A percentile compares a stretch with the other conserved stretches of the same genome.
phyloP scores from a whole-genome alignment of 2,113 vertebrate species.

The Siniperca chuatsi region DNA sequence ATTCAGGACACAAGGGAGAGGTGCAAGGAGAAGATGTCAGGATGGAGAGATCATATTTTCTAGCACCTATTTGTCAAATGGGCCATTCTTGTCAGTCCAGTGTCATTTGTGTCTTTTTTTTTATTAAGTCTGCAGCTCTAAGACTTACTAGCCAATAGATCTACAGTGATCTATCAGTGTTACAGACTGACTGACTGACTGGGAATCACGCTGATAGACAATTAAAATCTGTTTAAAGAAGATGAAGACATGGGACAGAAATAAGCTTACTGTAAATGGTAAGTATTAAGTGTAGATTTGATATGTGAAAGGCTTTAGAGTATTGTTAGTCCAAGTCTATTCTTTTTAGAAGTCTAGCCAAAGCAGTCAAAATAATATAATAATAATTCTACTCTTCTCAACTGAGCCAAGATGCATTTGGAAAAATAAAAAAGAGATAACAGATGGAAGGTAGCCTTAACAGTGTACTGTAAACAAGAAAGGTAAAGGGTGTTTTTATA shows the following conservation, averaged over 20 bases:
- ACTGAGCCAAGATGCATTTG: background rate
- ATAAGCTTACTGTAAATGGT: background rate
- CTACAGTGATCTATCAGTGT: background rate
- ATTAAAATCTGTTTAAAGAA: background rate
- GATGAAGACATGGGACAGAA: background rate
- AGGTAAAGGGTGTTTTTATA: background rate
- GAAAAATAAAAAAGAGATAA: background rate
- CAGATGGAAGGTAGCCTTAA: background rate
- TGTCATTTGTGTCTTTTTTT: background rate
- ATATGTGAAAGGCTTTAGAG: background rate
- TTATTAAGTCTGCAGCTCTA: background rate
- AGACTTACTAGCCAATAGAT: conserved; percentile 2
- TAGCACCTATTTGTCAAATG: background rate
- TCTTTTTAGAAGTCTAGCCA: background rate
- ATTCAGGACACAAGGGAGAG: background rate
- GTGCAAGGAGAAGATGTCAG: background rate
- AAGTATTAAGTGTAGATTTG: background rate
- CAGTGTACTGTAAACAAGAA: background rate
- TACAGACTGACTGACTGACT: background rate
- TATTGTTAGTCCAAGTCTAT: background rate
- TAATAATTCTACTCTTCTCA: background rate
- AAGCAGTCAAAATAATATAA: background rate
- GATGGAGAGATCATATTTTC: background rate
- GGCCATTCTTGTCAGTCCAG: conserved; percentile 4
- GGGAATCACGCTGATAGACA: background rate